A percentile compares a stretch with the other conserved stretches of the same genome.
Evolutionary conservation across 2,888 invertebrate species (phyloP).

Genomic region (Eurytoma californica): DNA sequence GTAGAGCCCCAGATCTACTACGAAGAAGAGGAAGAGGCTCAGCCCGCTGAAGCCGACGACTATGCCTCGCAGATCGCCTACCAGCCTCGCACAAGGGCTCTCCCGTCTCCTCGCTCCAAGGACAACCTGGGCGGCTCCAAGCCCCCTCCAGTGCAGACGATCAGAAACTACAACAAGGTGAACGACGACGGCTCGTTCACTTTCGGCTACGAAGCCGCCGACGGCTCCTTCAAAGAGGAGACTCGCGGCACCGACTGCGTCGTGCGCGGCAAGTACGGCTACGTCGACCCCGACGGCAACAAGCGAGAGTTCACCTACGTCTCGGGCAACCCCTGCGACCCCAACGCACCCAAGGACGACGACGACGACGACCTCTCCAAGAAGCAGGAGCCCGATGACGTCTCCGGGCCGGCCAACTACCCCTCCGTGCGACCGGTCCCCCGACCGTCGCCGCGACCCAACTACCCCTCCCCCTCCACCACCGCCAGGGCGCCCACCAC

Average conservation of each 20-base stretch:
- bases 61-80: constrained; percentile 64
- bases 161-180: constrained; percentile 88
- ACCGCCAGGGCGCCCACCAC: constrained; percentile 80
- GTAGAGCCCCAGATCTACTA: constrained; percentile 73
- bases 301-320: constrained; percentile 91
- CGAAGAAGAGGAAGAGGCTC: constrained; percentile 74
- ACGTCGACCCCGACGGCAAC: constrained; percentile 90
- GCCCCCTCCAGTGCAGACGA: constrained; percentile 87
- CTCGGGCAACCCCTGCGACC: constrained; percentile 90
- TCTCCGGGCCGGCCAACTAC: constrained; percentile 79
- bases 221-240: constrained; percentile 91
- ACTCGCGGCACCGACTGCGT: constrained; percentile 91
- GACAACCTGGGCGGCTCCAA: constrained; percentile 78
- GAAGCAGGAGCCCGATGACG: constrained; percentile 78
- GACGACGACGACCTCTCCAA: constrained; percentile 76
- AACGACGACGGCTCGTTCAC: constrained; percentile 91
- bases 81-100: constrained; percentile 71
- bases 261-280: constrained; percentile 90
- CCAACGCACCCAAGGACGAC: constrained; percentile 86
- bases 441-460: constrained; percentile 73
- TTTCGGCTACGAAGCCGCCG: constrained; percentile 89
- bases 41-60: constrained; percentile 66
- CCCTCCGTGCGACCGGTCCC: constrained; percentile 77
- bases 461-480: constrained; percentile 71
- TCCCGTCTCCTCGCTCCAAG: constrained; percentile 76